Evolutionary conservation across 2,113 vertebrate species (phyloP), one percentile per base, ranked within the genome.

Genomic region (Hemiprocne comata): DNA sequence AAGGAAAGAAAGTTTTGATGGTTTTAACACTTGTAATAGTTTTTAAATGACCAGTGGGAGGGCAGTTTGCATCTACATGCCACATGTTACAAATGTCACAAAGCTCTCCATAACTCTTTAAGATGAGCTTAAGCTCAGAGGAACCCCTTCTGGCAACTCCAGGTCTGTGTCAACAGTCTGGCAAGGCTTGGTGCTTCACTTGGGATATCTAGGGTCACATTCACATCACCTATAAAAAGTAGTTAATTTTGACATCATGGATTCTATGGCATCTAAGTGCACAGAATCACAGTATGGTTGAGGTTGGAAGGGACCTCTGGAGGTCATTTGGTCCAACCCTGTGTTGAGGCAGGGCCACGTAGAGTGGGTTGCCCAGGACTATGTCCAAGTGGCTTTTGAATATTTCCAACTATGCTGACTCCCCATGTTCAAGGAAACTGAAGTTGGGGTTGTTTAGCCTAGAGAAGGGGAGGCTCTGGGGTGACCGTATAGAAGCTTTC

Each of bases 261-360:
- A 7, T 34, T 66, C 15, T n/a, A 2, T 31, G 69, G 8, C 6
- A 7, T 17, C 48, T 55, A 61, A 72, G 3, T 44, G 75, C 36
- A 46, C 17, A 66, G 46, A 61, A 48, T 33, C 17, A 48, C 19
- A 13, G 3, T 11, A 38, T 11, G 33, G 8, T 1, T 70, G 69
- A 50, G 19, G 9, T 5, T 64, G 58, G 48, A 83, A 67, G 25
- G 17, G 1, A 75, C 3, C 13, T 31, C 20, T 21, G 24, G 4
- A 44, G 21, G 2, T 31, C n/a, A 4, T n/a, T 28, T 83, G 25
- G 4, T 21, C 1, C 19, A 5, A 3, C 5, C 7, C 4, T 18
- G 42, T 50, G n/a, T 7, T 86, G 38, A 2, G n/a, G 19, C 8
- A 79, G 44, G 5, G 8, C 0, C 53, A 55, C 1, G 1, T 38